These are phyloP conservation scores for Resseliella maxima DNA, from an alignment of 2,888 invertebrate species.

Conservation along the genomic window DNA sequence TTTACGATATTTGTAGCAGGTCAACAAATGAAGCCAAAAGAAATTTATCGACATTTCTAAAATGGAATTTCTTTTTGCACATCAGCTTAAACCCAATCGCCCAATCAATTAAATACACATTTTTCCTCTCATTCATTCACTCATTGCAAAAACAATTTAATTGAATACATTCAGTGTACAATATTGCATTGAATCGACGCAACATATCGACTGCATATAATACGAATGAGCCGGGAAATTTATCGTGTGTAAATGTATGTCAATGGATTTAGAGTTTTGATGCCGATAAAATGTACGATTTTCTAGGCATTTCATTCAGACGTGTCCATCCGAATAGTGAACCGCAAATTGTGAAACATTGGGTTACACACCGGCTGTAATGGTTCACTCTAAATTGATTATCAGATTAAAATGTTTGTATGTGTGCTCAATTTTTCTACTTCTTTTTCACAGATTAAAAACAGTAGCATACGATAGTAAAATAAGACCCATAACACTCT, in stretches of 20 bases:
- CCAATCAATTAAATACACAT: background rate
- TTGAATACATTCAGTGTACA: background rate
- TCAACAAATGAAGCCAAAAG: background rate
- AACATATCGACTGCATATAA: background rate
- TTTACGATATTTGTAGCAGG: constrained; percentile 8
- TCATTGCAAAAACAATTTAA: no score
- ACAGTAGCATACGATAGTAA: background rate
- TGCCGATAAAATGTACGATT: background rate
- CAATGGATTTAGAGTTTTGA: constrained; percentile 31
- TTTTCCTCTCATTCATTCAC: background rate
- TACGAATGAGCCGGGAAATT: background rate
- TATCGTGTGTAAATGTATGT: constrained; percentile 1
- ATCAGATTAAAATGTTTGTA: constrained; percentile 1
- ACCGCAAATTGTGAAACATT: background rate
- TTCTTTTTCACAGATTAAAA: background rate
- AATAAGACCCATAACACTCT: constrained; percentile 8
- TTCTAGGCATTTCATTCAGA: background rate
- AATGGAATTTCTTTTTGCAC: background rate
- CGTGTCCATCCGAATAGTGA: background rate
- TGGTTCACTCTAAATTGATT: constrained; percentile 2
- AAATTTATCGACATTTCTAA: constrained; percentile 20
- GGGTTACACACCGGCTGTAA: background rate
- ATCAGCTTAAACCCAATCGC: background rate
- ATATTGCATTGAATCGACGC: background rate
- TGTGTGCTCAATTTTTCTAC: background rate